Percentiles rank a stretch among this genome's conserved stretches.
These are phyloP conservation scores for Eleutherodactylus coqui DNA, from an alignment of 2,797 vertebrate genomes.

Conservation along the genomic window DNA sequence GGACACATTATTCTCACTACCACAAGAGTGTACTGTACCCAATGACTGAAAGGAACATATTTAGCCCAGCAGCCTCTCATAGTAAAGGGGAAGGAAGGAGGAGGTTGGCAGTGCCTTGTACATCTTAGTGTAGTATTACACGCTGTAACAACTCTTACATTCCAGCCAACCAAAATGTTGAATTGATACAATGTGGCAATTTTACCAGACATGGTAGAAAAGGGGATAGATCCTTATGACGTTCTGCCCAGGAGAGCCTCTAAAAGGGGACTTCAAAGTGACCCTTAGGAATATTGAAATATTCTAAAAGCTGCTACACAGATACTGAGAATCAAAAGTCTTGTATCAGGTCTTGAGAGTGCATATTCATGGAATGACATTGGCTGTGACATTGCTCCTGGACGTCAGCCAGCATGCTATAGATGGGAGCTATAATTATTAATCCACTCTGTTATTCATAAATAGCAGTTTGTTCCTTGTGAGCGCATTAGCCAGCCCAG, in stretches of 20 bases:
- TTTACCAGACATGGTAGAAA: background rate
- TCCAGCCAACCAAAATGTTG: background rate
- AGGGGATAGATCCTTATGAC: background rate
- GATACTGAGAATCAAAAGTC: background rate
- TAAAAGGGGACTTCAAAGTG: too few relatives aligned
- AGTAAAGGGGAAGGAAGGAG: background rate
- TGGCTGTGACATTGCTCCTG: slow-evolving; percentile 46
- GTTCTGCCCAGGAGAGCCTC: background rate
- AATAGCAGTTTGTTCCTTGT: background rate
- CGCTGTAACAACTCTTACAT: background rate
- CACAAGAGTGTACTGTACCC: slow-evolving; percentile 1
- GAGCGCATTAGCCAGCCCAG: background rate
- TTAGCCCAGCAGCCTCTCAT: background rate
- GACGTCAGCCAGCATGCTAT: background rate
- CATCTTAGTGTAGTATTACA: background rate
- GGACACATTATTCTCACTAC: background rate
- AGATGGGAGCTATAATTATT: slow-evolving; percentile 34
- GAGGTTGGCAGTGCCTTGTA: background rate
- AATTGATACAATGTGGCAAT: background rate
- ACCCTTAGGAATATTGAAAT: background rate
- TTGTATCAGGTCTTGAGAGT: background rate
- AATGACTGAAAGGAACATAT: background rate
- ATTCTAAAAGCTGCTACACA: background rate
- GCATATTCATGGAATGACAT: background rate
- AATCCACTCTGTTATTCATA: slow-evolving; percentile 40